A percentile compares a stretch with the other conserved stretches of the same genome.
phyloP scores from a whole-genome alignment of 2,113 vertebrate species.

The human region DNA sequence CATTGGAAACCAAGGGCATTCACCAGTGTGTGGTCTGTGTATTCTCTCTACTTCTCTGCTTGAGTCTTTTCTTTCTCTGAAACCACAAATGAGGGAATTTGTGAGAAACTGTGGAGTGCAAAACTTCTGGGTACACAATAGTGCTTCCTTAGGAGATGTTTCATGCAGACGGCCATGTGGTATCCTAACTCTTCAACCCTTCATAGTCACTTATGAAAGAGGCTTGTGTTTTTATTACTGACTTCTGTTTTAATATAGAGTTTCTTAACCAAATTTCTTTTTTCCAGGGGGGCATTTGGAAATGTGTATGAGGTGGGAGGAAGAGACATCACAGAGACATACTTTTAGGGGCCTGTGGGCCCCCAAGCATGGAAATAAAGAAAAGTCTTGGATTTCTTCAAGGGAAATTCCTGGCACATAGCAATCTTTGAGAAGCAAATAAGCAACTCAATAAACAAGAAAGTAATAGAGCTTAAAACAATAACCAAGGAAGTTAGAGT shows the following conservation, averaged over 20 bases:
- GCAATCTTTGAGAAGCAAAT: too few species aligned
- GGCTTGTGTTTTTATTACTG: neutral
- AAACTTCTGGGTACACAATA: neutral
- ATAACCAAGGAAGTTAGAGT: too few species aligned
- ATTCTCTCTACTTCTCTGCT: neutral
- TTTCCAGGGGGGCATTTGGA: neutral
- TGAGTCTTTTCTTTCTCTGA: slow-evolving; percentile 1
- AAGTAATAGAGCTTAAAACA: too few species aligned
- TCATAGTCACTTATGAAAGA: neutral
- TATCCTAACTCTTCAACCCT: neutral
- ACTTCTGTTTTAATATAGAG: neutral
- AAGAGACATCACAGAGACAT: too few species aligned
- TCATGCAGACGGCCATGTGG: too few species aligned
- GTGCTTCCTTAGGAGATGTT: neutral
- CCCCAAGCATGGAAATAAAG: too few species aligned
- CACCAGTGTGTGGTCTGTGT: neutral
- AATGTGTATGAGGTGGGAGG: neutral
- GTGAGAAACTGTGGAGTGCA: neutral
- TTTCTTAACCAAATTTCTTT: neutral
- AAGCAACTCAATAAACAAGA: too few species aligned
- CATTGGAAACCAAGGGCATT: neutral
- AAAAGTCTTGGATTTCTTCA: too few species aligned
- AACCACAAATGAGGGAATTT: neutral
- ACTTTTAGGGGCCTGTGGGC: too few species aligned
- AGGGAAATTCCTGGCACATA: too few species aligned